Evolutionary conservation across 2,888 invertebrate genomes (phyloP).

Genomic region (Drosophila dives): DNA sequence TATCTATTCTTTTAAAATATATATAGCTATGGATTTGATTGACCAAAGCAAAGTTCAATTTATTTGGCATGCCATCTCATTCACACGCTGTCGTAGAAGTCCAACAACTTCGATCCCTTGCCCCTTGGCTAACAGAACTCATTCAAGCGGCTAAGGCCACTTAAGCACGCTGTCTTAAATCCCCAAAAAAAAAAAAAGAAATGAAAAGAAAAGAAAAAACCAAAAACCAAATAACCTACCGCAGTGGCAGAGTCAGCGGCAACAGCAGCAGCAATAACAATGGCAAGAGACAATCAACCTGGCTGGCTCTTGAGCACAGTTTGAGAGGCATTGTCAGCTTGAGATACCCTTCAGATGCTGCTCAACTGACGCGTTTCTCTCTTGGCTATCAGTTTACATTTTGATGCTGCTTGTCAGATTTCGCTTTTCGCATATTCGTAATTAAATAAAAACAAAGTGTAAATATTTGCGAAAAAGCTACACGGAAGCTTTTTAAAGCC

Average conservation of each 20-base stretch:
- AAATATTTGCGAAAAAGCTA: conserved; percentile 79
- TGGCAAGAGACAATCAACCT: conserved; percentile 41
- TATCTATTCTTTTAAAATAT: conserved; percentile 1
- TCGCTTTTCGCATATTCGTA: conserved; percentile 45
- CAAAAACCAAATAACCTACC: conserved; percentile 72
- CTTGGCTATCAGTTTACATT: conserved; percentile 72
- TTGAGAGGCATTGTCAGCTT: conserved; percentile 63
- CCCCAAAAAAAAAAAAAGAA: conserved; percentile 23
- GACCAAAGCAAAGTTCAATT: conserved; percentile 1
- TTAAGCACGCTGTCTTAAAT: conserved; percentile 64
- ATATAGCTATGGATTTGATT: conserved; percentile 1
- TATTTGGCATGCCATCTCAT: conserved; percentile 33
- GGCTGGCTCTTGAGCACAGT: conserved; percentile 58
- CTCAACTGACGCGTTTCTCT: conserved; percentile 28
- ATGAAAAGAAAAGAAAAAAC: conserved; percentile 26
- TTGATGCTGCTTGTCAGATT: conserved; percentile 43
- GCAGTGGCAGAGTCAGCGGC: conserved; percentile 55
- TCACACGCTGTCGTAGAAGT: conserved; percentile 63
- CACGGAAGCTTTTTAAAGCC: conserved; percentile 73
- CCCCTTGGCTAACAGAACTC: conserved; percentile 15
- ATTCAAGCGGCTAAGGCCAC: conserved; percentile 59
- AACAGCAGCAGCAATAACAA: conserved; percentile 26
- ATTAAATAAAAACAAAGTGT: conserved; percentile 70
- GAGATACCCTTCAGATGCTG: conserved; percentile 45
- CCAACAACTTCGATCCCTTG: conserved; percentile 3